Base-by-base conservation (phyloP, 2,888 invertebrate genomes). In the Aromia moschata region DNA sequence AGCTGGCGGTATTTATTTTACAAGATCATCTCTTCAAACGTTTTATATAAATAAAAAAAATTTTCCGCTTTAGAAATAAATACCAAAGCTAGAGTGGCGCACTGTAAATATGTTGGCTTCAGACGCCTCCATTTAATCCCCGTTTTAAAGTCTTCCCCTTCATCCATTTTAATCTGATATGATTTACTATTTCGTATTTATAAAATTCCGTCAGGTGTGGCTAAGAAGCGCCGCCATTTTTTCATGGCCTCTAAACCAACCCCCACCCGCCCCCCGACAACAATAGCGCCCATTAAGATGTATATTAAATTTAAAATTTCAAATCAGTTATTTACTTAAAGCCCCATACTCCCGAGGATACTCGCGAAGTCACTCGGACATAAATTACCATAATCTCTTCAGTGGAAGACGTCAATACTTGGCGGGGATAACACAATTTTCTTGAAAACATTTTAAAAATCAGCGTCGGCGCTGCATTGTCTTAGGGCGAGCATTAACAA, bases 401-500 rank as follows among this genome's bases (percentile, higher is more conserved):
- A 60, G 53, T 60, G 54, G 56, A 56, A 64, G n/a, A 58, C 64
- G 60, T 60, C 63, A 63, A 63, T 63, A 63, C 60, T 57, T n/a
- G 40, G 20, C 55, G 33, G 45, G 44, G 60, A 64, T 64, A 58
- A 64, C 58, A 58, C 60, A 58, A 64, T 64, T 64, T 61, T 61
- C 58, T 38, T 56, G 58, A 64, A 64, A 64, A 64, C 56, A 58
- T 61, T 64, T 56, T 58, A 56, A 58, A 58, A 56, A 73, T 72
- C 71, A 69, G 67, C 70, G 69, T 57, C 33, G 70, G 64, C 67
- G 62, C 65, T 68, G 63, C 69, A 70, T 74, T 74, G 74, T 73
- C 71, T 73, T 72, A 72, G 69, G 69, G 71, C 70, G 69, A 59
- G 71, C 73, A 74, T 75, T 74, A 75, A 74, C 74, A 75, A 74